These are phyloP conservation scores for Xestia c-nigrum DNA, from an alignment of 2,888 invertebrate species.

Conservation along the genomic window DNA sequence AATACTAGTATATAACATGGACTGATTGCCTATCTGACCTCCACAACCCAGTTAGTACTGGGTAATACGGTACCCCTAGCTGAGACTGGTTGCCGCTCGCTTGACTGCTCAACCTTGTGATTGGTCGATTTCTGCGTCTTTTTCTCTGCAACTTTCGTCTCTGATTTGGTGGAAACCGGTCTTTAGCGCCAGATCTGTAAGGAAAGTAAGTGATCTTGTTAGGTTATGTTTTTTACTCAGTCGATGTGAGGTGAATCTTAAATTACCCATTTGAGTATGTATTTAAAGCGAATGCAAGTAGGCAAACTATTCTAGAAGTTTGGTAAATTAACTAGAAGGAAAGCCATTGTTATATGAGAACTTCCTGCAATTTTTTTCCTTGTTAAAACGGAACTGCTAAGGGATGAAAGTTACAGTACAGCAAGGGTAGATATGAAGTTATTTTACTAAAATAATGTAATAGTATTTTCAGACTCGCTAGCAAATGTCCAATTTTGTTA, in stretches of 20 bases:
- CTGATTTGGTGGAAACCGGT: not conserved
- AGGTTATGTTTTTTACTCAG: slow-evolving; percentile 7
- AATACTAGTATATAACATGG: not conserved
- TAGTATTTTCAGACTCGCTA: not conserved
- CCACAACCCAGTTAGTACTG: not conserved
- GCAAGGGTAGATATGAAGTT: not conserved
- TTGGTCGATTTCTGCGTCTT: not conserved
- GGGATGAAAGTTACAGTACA: not conserved
- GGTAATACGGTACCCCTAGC: not conserved
- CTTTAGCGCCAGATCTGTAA: not conserved
- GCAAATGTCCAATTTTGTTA: not conserved
- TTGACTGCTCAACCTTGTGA: not conserved
- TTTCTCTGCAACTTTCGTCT: not conserved
- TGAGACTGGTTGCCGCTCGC: not conserved
- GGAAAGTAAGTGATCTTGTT: slow-evolving; percentile 26
- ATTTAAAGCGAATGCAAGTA: not conserved
- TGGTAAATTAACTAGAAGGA: not conserved
- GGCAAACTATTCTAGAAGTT: not conserved
- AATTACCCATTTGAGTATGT: not conserved
- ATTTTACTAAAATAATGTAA: not conserved
- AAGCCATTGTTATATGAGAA: not conserved
- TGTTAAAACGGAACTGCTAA: not conserved
- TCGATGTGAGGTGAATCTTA: slow-evolving; percentile 11
- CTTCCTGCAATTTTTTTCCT: not conserved
- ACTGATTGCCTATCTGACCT: not conserved